These are phyloP conservation scores for Drosophila lacicola DNA, from an alignment of 2,888 invertebrate species.

Conservation along the genomic window DNA sequence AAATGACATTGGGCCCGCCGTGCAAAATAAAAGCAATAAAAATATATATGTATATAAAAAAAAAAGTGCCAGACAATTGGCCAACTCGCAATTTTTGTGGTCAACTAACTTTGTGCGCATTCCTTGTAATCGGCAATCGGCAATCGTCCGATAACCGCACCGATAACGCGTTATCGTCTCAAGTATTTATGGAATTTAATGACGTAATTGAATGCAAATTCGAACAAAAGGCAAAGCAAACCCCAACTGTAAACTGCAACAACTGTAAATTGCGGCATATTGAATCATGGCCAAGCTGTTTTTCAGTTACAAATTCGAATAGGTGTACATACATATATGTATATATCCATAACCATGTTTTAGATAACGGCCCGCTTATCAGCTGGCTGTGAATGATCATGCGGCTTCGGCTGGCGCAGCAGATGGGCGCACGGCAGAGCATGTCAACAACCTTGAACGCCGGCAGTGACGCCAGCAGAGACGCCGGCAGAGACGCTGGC, in stretches of 20 bases:
- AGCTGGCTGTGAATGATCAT: constrained; percentile 45
- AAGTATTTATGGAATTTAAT: constrained; percentile 73
- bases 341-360: constrained; percentile 18
- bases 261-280: constrained; percentile 21
- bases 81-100: constrained; percentile 35
- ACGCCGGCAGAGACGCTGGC: constrained; percentile 8
- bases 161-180: constrained; percentile 63
- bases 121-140: constrained; percentile 43
- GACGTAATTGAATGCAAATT: constrained; percentile 64
- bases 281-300: constrained; percentile 11
- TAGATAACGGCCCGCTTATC: constrained; percentile 46
- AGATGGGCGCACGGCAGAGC: constrained; percentile 30
- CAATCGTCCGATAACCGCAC: constrained; percentile 32
- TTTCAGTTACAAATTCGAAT: constrained; percentile 2
- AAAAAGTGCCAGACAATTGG: constrained; percentile 14
- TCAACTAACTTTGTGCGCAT: constrained; percentile 33
- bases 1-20: constrained; percentile 69
- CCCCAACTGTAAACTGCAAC: constrained; percentile 1
- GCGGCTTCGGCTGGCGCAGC: constrained; percentile 15
- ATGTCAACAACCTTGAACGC: constrained; percentile 77
- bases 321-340: neutral
- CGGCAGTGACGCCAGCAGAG: constrained; percentile 36
- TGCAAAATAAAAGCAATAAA: constrained; percentile 47
- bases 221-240: constrained; percentile 10
- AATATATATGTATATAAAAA: constrained; percentile 17